These are phyloP conservation scores for Hirundichthys speculiger DNA, from an alignment of 2,113 vertebrate species.

Conservation along the genomic window DNA sequence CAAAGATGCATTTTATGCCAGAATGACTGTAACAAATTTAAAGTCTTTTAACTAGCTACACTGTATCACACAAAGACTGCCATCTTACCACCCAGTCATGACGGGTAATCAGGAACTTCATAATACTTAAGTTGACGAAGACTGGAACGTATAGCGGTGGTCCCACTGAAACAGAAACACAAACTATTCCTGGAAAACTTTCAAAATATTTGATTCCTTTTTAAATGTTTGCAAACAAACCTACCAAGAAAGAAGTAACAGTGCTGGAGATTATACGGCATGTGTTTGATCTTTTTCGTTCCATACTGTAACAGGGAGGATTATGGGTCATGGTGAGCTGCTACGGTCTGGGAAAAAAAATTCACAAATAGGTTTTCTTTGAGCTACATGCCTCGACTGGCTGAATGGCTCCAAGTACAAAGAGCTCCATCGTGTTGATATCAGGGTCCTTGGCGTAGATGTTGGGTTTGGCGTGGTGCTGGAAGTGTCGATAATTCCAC, in stretches of 20 bases:
- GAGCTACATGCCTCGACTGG: constrained; percentile 87
- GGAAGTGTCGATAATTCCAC: constrained; percentile 98
- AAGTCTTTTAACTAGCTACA: neutral
- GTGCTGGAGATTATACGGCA: constrained; percentile 92
- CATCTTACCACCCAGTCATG: constrained; percentile 91
- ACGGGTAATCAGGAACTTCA: constrained; percentile 85
- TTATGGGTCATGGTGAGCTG: neutral
- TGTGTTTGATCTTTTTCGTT: constrained; percentile 89
- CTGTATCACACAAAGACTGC: neutral
- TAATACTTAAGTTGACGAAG: constrained; percentile 90
- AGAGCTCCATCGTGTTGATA: constrained; percentile 89
- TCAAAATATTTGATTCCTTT: neutral
- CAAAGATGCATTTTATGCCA: neutral
- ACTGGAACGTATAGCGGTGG: constrained; percentile 91
- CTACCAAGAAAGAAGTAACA: constrained; percentile 95
- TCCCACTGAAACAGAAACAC: constrained; percentile 80
- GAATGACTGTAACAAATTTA: neutral
- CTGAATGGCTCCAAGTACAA: constrained; percentile 89
- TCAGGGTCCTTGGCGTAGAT: constrained; percentile 93
- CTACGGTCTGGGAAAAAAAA: neutral
- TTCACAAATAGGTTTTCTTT: neutral
- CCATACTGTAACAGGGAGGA: constrained; percentile 84
- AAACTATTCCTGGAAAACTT: neutral
- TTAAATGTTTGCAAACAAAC: constrained; percentile 40
- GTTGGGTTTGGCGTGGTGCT: constrained; percentile 96